Evolutionary conservation across 2,888 invertebrate genomes (phyloP).

Genomic region (Diabrotica balteata): DNA sequence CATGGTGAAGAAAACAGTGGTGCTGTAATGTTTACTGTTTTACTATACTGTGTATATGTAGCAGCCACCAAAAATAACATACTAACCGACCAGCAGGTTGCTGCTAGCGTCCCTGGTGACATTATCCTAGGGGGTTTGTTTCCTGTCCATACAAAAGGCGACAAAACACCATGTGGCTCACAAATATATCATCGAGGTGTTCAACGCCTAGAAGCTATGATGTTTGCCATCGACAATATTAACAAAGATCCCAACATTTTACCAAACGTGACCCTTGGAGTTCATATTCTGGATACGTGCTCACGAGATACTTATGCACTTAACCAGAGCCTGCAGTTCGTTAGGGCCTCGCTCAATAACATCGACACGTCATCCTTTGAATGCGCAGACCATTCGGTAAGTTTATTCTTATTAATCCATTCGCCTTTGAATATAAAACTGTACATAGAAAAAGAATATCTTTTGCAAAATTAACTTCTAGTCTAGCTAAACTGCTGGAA

Average conservation of each 20-base stretch:
- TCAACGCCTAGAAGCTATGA: slow-evolving; percentile 69
- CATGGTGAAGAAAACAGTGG: slow-evolving; percentile 31
- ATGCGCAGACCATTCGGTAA: slow-evolving; percentile 62
- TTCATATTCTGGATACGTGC: slow-evolving; percentile 69
- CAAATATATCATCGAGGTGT: slow-evolving; percentile 68
- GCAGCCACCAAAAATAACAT: slow-evolving; percentile 32
- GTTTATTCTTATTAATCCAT: neutral
- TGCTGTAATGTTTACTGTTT: slow-evolving; percentile 42
- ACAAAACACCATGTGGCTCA: slow-evolving; percentile 60
- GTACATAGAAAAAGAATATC: too few relatives aligned
- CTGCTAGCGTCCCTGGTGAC: slow-evolving; percentile 64
- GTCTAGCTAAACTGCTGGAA: too few relatives aligned
- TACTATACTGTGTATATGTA: slow-evolving; percentile 38
- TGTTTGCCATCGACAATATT: slow-evolving; percentile 68
- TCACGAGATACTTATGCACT: slow-evolving; percentile 68
- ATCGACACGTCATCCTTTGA: slow-evolving; percentile 61
- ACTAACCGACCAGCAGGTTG: slow-evolving; percentile 44
- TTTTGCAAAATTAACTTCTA: too few relatives aligned
- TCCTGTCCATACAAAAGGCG: slow-evolving; percentile 68
- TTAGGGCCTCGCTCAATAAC: slow-evolving; percentile 63
- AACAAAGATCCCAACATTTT: slow-evolving; percentile 62
- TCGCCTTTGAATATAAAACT: too few relatives aligned
- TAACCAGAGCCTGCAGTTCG: slow-evolving; percentile 69
- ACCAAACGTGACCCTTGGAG: slow-evolving; percentile 66
- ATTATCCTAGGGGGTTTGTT: slow-evolving; percentile 69